phyloP scores from a whole-genome alignment of 2,113 vertebrate genomes.

The Gymnarchus niloticus region DNA sequence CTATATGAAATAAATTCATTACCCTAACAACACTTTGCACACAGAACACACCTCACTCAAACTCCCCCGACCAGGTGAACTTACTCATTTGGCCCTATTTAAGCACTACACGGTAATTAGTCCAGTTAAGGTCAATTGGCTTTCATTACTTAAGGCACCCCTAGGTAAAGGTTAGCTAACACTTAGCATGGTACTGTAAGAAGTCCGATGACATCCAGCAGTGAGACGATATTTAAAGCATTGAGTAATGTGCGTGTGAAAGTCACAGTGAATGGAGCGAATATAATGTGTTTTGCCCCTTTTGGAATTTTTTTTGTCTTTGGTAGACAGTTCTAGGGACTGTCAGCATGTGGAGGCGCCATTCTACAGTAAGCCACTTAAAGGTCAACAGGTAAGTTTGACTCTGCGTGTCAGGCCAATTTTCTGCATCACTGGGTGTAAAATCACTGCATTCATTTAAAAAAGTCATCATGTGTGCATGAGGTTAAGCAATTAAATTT shows the following conservation, averaged over 20 bases:
- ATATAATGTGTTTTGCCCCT: background rate
- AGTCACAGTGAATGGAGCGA: background rate
- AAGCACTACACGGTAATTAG: background rate
- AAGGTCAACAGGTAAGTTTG: slow-evolving; percentile 47
- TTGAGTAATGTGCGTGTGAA: background rate
- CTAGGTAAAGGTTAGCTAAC: background rate
- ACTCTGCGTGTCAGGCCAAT: background rate
- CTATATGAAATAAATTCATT: background rate
- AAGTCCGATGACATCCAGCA: background rate
- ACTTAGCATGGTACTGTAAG: background rate
- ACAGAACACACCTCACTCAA: background rate
- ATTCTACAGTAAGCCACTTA: slow-evolving; percentile 58
- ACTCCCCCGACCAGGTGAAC: background rate
- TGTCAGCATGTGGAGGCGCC: slow-evolving; percentile 33
- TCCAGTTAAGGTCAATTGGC: background rate
- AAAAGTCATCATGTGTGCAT: background rate
- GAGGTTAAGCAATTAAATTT: background rate
- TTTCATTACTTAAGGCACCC: background rate
- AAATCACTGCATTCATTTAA: background rate
- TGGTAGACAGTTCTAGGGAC: slow-evolving; percentile 41
- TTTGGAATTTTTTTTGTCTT: slow-evolving; percentile 15
- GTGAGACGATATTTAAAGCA: background rate
- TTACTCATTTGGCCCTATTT: background rate
- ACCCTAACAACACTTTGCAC: background rate
- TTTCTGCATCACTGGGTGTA: background rate